These are phyloP conservation scores for Anthoscopus minutus DNA, from an alignment of 2,113 vertebrate genomes.

Conservation along the genomic window DNA sequence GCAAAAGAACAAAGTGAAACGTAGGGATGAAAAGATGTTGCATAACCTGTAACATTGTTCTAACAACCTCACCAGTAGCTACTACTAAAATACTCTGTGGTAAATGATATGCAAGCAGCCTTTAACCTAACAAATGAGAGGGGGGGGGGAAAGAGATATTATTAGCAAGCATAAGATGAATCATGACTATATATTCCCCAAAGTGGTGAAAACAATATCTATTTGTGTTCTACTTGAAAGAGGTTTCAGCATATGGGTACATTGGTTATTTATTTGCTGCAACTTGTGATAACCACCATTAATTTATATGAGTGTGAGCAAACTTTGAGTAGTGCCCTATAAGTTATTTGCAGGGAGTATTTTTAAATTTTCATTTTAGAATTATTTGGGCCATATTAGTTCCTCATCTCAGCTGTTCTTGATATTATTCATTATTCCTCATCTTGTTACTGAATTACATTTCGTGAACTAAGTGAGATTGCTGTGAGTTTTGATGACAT, in stretches of 20 bases:
- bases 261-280: not conserved
- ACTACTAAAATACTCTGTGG: not conserved
- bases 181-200: constrained; percentile 2
- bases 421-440: not conserved
- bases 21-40: not conserved
- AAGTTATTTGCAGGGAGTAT: not conserved
- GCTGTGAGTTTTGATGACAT: not conserved
- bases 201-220: not conserved
- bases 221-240: not conserved
- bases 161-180: constrained; percentile 31
- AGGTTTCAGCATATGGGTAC: not conserved
- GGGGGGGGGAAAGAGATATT: not conserved
- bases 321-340: not conserved
- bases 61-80: not conserved
- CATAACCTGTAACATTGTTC: not conserved
- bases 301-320: not conserved
- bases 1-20: not conserved
- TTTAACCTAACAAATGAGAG: constrained; percentile 19
- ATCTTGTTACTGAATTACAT: not conserved
- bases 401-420: not conserved
- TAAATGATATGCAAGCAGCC: not conserved
- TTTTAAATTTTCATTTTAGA: not conserved
- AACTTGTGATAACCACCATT: not conserved
- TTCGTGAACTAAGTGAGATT: not conserved
- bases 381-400: not conserved